Conservation (phyloP, 23 tunicate genomes). For the Corella eumyota region DNA sequence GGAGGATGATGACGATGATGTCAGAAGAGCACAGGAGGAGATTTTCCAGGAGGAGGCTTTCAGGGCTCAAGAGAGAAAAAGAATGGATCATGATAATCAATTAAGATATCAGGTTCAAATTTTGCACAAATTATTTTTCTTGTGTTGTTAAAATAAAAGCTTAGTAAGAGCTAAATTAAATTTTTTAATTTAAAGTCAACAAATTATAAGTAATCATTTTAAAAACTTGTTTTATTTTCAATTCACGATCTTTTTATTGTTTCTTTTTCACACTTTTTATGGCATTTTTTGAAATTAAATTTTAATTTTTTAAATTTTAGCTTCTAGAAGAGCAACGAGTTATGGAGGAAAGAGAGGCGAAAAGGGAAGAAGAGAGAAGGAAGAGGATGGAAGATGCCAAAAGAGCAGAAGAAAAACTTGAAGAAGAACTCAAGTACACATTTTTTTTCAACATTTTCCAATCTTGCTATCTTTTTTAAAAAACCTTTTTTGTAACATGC, state of each 20-base stretch:
- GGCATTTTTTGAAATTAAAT: too few relatives aligned
- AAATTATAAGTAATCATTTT: too few relatives aligned
- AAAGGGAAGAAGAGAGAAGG: constrained; percentile 43
- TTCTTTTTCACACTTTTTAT: too few relatives aligned
- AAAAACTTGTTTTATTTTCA: too few relatives aligned
- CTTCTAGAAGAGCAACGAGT: constrained; percentile 47
- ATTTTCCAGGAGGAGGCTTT: constrained; percentile 28
- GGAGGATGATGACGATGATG: constrained; percentile 48
- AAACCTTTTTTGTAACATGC: too few relatives aligned
- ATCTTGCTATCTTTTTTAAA: too few relatives aligned
- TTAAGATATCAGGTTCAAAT: constrained; percentile 31
- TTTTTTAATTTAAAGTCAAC: too few relatives aligned
- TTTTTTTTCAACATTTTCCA: background rate
- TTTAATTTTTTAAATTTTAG: too few relatives aligned
- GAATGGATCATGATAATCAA: constrained; percentile 13
- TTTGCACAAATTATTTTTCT: too few relatives aligned
- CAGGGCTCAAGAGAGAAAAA: constrained; percentile 14
- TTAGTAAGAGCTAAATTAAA: too few relatives aligned
- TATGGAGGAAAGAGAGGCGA: constrained; percentile 57
- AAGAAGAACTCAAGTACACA: constrained; percentile 41
- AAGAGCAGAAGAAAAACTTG: constrained; percentile 47
- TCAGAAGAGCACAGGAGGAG: constrained; percentile 37
- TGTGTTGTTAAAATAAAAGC: too few relatives aligned
- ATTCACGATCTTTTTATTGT: too few relatives aligned
- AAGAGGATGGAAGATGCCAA: constrained; percentile 63